Evolutionary conservation across 1,140 invertebrate genomes (phyloP).

Genomic region (Drosophila persimilis): DNA sequence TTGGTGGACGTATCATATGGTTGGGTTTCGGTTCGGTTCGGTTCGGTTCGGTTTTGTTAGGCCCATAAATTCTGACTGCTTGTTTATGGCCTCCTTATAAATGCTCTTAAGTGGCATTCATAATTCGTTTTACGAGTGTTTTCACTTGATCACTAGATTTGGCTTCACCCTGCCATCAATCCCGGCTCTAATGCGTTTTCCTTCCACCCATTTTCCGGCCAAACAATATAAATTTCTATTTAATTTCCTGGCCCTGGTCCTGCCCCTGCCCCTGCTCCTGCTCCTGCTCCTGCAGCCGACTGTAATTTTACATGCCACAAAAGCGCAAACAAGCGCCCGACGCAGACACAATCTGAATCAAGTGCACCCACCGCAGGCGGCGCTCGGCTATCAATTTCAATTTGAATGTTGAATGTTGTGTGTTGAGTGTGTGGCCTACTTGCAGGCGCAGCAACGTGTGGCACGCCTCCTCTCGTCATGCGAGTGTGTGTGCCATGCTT

Average conservation of each 20-base stretch:
- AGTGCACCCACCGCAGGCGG: slow-evolving; percentile 57
- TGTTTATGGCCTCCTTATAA: slow-evolving; percentile 21
- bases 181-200: slow-evolving; percentile 17
- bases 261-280: slow-evolving; percentile 4
- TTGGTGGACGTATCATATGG: slow-evolving; percentile 23
- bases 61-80: slow-evolving; percentile 48
- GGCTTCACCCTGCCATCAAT: too few relatives aligned
- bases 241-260: slow-evolving; percentile 33
- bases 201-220: not conserved
- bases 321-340: slow-evolving; percentile 19
- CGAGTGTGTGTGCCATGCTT: not conserved
- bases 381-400: slow-evolving; percentile 74
- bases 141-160: slow-evolving; percentile 35
- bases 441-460: slow-evolving; percentile 34
- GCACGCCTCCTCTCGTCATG: slow-evolving; percentile 18
- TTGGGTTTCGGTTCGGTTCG: slow-evolving; percentile 47
- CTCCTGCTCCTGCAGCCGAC: slow-evolving; percentile 1
- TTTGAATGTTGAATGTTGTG: slow-evolving; percentile 67
- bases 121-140: slow-evolving; percentile 57
- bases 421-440: slow-evolving; percentile 43
- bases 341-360: slow-evolving; percentile 40
- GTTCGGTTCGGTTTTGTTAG: slow-evolving; percentile 16
- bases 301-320: slow-evolving; percentile 25
- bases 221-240: slow-evolving; percentile 62
- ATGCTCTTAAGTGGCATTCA: slow-evolving; percentile 56